These are phyloP conservation scores for Halictus quadricinctus DNA, from an alignment of 2,888 invertebrate species.

Conservation along the genomic window DNA sequence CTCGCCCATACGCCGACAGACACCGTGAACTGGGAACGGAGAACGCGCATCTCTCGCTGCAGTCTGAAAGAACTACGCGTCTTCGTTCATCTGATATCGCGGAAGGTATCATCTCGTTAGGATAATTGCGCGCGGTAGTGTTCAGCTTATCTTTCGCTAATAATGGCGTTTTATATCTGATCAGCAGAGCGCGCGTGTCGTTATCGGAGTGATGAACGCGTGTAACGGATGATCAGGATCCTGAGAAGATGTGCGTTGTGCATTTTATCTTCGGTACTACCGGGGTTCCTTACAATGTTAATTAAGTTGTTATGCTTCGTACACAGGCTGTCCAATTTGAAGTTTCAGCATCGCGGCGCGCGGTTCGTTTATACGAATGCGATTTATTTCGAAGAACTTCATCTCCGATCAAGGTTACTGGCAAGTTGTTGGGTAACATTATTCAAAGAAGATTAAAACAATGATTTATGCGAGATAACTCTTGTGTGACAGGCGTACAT, in stretches of 20 bases:
- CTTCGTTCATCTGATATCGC: neutral
- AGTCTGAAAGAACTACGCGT: neutral
- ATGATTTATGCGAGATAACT: too few species aligned
- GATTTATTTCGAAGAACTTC: too few species aligned
- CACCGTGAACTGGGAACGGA: neutral
- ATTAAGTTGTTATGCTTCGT: neutral
- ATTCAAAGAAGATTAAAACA: too few species aligned
- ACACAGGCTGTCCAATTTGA: neutral
- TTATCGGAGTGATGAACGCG: neutral
- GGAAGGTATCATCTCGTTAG: neutral
- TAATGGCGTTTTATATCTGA: neutral
- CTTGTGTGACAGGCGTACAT: too few species aligned
- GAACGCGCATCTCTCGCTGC: conserved; percentile 1
- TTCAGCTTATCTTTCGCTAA: neutral
- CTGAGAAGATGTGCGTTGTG: neutral
- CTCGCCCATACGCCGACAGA: conserved; percentile 11
- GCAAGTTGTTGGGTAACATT: too few species aligned
- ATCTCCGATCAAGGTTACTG: too few species aligned
- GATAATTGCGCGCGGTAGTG: neutral
- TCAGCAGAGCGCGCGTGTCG: neutral
- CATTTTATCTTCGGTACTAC: neutral
- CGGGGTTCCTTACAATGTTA: neutral
- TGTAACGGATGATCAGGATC: neutral
- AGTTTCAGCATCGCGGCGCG: too few species aligned
- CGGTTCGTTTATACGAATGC: too few species aligned